phyloP scores from a whole-genome alignment of 2,113 vertebrate species.

The Pomatostomus ruficeps region DNA sequence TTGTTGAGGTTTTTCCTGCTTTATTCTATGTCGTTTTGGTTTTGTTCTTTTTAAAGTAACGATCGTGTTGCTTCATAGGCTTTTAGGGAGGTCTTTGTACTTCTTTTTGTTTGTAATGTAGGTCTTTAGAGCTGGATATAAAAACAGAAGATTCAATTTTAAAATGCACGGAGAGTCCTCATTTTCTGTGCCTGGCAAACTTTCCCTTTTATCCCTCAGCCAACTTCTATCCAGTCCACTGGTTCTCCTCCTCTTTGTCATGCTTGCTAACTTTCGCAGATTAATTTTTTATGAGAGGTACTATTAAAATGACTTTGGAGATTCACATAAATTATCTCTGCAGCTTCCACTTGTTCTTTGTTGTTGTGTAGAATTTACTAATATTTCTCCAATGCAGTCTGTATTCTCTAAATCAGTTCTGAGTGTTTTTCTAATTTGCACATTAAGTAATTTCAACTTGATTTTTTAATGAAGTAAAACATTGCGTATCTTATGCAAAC shows the following conservation, averaged over 20 bases:
- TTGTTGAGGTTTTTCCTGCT: not conserved
- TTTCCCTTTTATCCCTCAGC: conserved; percentile 37
- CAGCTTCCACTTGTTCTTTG: not conserved
- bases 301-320: conserved; percentile 16
- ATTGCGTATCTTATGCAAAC: not conserved
- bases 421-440: not conserved
- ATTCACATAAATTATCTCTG: conserved; percentile 29
- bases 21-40: not conserved
- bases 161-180: conserved; percentile 10
- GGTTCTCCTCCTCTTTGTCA: conserved; percentile 42
- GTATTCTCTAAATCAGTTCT: not conserved
- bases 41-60: not conserved
- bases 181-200: conserved; percentile 32
- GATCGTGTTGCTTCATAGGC: not conserved
- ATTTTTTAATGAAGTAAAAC: conserved; percentile 5
- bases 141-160: not conserved
- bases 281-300: conserved; percentile 43
- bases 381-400: not conserved
- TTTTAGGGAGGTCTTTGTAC: not conserved
- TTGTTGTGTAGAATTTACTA: not conserved
- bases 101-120: not conserved
- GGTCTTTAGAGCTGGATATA: not conserved
- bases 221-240: conserved; percentile 42
- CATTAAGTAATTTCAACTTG: not conserved
- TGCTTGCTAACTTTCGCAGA: conserved; percentile 34